A percentile compares a stretch with the other conserved stretches of the same genome.
Conservation (phyloP, 2,113 vertebrate genomes). For the Polypterus senegalus region DNA sequence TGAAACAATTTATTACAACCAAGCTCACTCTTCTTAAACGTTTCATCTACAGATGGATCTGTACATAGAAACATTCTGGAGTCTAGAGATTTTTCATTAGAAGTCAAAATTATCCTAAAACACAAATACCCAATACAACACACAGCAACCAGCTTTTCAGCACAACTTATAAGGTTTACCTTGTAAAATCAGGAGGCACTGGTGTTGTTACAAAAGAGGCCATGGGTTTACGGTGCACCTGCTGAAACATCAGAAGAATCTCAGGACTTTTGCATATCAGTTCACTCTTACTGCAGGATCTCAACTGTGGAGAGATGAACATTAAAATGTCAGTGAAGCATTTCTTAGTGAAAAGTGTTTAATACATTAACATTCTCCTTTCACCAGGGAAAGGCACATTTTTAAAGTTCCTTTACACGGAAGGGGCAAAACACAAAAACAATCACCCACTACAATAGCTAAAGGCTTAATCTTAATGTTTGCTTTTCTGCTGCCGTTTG, state of each 20-base stretch:
- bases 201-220: slow-evolving; percentile 96
- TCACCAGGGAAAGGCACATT: too few relatives aligned
- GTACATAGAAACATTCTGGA: not conserved
- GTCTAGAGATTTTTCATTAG: not conserved
- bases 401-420: too few relatives aligned
- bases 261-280: slow-evolving; percentile 91
- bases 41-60: slow-evolving; percentile 23
- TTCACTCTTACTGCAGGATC: slow-evolving; percentile 95
- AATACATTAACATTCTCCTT: too few relatives aligned
- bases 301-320: slow-evolving; percentile 47
- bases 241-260: slow-evolving; percentile 98
- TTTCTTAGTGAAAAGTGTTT: too few relatives aligned
- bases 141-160: too few relatives aligned
- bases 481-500: too few relatives aligned
- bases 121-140: not conserved
- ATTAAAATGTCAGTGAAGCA: too few relatives aligned
- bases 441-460: too few relatives aligned
- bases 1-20: too few relatives aligned
- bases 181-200: slow-evolving; percentile 94
- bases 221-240: slow-evolving; percentile 96
- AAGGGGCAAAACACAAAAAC: too few relatives aligned
- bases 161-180: slow-evolving; percentile 38
- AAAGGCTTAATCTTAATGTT: too few relatives aligned
- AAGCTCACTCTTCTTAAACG: slow-evolving; percentile 5
- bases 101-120: not conserved